A percentile compares a stretch with the other conserved stretches of the same genome.
Conservation (phyloP, 2,888 invertebrate genomes). For the Geotrupes spiniger region DNA sequence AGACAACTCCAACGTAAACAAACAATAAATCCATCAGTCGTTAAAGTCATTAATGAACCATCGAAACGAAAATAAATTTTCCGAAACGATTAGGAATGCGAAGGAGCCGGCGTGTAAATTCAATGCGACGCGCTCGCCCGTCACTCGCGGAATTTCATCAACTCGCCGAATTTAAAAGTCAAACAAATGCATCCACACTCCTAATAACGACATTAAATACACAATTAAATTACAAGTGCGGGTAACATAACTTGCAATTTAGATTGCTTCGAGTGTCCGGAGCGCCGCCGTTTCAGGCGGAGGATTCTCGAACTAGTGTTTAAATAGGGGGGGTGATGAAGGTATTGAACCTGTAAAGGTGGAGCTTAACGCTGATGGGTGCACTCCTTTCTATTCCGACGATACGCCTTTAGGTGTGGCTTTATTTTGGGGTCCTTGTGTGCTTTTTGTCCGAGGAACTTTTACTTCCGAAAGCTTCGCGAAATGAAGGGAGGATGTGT, state of each 20-base stretch:
- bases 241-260: slow-evolving; percentile 36
- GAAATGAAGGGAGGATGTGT: neutral
- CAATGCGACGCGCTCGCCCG: neutral
- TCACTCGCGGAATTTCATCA: slow-evolving; percentile 4
- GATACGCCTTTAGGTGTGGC: slow-evolving; percentile 28
- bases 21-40: slow-evolving; percentile 6
- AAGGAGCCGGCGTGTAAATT: slow-evolving; percentile 1
- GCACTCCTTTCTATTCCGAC: slow-evolving; percentile 24
- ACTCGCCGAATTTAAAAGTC: slow-evolving; percentile 22
- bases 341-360: slow-evolving; percentile 28
- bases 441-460: neutral
- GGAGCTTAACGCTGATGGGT: slow-evolving; percentile 25
- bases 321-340: slow-evolving; percentile 23
- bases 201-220: slow-evolving; percentile 35
- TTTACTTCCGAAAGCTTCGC: slow-evolving; percentile 1
- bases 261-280: slow-evolving; percentile 27
- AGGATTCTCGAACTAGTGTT: slow-evolving; percentile 28
- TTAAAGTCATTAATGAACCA: neutral
- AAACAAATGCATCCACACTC: slow-evolving; percentile 29
- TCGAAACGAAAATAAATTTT: slow-evolving; percentile 4
- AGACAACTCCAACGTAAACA: slow-evolving; percentile 7
- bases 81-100: slow-evolving; percentile 1
- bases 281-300: slow-evolving; percentile 30
- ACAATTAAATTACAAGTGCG: slow-evolving; percentile 38
- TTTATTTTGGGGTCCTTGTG: slow-evolving; percentile 7